Conservation (phyloP, 1,140 invertebrate genomes). For the Bombus breviceps region DNA sequence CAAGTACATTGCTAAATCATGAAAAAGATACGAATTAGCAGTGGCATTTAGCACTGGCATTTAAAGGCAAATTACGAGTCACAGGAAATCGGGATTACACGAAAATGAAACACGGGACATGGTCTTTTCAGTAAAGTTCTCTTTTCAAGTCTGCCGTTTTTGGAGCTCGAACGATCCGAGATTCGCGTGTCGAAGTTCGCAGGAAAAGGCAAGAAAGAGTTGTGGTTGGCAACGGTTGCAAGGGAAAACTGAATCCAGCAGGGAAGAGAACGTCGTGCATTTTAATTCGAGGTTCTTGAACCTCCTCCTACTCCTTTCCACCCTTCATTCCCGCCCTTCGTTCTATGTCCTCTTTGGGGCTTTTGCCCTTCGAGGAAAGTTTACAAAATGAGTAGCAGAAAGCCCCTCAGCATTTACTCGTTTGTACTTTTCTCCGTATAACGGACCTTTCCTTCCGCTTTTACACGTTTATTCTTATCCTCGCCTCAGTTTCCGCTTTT, state of each 20-base stretch:
- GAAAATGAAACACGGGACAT: constrained; percentile 27
- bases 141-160: constrained; percentile 33
- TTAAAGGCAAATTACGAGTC: neutral
- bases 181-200: constrained; percentile 25
- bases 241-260: neutral
- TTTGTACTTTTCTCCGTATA: neutral
- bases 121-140: constrained; percentile 4
- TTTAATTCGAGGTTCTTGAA: constrained; percentile 61
- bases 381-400: constrained; percentile 54
- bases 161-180: constrained; percentile 15
- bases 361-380: constrained; percentile 41
- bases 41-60: neutral
- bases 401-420: constrained; percentile 4
- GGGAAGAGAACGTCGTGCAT: constrained; percentile 48
- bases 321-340: neutral
- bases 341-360: constrained; percentile 22
- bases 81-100: constrained; percentile 36
- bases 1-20: neutral
- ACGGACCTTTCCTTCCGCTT: neutral
- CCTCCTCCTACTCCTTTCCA: neutral
- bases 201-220: constrained; percentile 50
- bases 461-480: neutral
- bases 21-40: neutral
- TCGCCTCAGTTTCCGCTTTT: neutral
- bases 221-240: neutral